A percentile compares a stretch with the other conserved stretches of the same genome.
These are phyloP conservation scores for Nymphalis c-album DNA, from an alignment of 2,888 invertebrate genomes.

Conservation along the genomic window DNA sequence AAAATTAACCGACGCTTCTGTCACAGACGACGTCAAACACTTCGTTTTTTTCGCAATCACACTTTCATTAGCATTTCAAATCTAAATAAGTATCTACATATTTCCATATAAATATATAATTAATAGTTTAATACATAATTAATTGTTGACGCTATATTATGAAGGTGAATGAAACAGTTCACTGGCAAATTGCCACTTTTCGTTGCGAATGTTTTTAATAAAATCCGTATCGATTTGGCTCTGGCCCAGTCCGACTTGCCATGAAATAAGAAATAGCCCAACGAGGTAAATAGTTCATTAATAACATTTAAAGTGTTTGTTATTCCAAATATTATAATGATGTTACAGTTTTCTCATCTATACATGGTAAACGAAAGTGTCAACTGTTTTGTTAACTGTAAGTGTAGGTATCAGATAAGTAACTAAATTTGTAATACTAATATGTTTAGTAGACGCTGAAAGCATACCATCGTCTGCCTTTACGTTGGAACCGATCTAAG, in stretches of 20 bases:
- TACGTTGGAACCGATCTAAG: too few species aligned
- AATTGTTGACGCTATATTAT: background rate
- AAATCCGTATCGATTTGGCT: constrained; percentile 34
- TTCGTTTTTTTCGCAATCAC: too few species aligned
- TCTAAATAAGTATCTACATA: background rate
- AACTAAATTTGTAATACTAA: too few species aligned
- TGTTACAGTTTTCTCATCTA: background rate
- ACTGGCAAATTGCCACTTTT: constrained; percentile 20
- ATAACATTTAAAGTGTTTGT: constrained; percentile 9
- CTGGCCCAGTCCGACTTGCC: constrained; percentile 18
- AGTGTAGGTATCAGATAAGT: too few species aligned
- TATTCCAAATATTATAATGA: constrained; percentile 8
- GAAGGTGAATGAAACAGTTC: constrained; percentile 10
- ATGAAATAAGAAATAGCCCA: background rate
- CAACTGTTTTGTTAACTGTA: background rate
- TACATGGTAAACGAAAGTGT: background rate
- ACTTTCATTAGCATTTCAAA: background rate
- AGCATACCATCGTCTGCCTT: too few species aligned
- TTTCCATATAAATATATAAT: background rate
- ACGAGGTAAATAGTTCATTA: constrained; percentile 12
- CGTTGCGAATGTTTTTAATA: constrained; percentile 20
- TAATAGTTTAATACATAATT: background rate
- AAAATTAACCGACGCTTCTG: too few species aligned
- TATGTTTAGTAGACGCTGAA: too few species aligned
- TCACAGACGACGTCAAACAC: too few species aligned